Base-by-base conservation (phyloP, 2,888 invertebrate species). In the Unio pictorum region DNA sequence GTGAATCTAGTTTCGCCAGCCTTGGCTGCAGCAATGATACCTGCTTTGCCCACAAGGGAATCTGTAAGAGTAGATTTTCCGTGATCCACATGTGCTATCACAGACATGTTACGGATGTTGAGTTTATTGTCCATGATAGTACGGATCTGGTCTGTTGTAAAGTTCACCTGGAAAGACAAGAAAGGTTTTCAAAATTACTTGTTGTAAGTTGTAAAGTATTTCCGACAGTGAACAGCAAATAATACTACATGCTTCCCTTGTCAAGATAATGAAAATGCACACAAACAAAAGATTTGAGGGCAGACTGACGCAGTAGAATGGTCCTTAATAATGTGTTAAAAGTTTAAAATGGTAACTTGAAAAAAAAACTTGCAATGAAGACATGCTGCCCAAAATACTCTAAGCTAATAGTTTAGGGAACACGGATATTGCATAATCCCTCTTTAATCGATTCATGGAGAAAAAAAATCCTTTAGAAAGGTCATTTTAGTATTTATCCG, bases 31-130 rank as follows among this genome's bases (percentile, higher is more conserved):
- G 99, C 99, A 90, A 99, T 99, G 91, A 99, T 99, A 92, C 99
- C 99, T 89, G 99, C 99, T 92, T 99, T 99, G 73, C 99, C 98
- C 82, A 99, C 99, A 89, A 99, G 93, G 80, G 99, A 99, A 92
- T 99, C 99, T 73, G 99, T 99, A 90, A 99, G 92, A 72, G 99
- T 99, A 83, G 99, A 99, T 92, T 99, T 99, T 90, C 99, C 99
- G 92, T 99, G 99, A 93, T 99, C 99, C 84, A 99, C 99, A 92
- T 99, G 99, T 88, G 99, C 99, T 91, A 99, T 99, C 92, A 99
- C 99, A 90, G 99, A 99, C 99, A 99, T 99, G 93, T 99, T 99
- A 91, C 99, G 95, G 93, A 99, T 99, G 91, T 99, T 99, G 93
- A 93, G 93, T 93, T 99, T 99, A 92, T 96, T 96, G 96, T 99